These are phyloP conservation scores for Fratercula arctica DNA, from an alignment of 2,797 vertebrate species.

Conservation along the genomic window DNA sequence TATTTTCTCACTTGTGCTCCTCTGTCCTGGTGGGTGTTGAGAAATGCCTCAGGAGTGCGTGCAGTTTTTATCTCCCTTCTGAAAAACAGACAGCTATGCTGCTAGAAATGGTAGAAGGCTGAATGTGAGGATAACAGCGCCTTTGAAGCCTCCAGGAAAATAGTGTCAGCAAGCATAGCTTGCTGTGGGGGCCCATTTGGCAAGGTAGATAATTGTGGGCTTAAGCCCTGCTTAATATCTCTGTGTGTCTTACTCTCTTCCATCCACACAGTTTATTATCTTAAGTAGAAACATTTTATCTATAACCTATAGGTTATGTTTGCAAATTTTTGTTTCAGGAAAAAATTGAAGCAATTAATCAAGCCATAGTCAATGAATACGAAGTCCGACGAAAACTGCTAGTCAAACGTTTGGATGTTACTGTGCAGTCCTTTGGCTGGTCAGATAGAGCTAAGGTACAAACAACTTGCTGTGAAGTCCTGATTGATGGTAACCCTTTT, in stretches of 20 bases:
- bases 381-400: slow-evolving; percentile 95
- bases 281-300: not conserved
- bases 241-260: not conserved
- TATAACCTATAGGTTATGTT: not conserved
- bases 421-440: slow-evolving; percentile 98
- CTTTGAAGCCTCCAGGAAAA: not conserved
- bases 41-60: not conserved
- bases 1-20: not conserved
- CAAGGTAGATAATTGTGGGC: not conserved
- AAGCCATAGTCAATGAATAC: slow-evolving; percentile 94
- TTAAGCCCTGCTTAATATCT: not conserved
- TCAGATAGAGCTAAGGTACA: slow-evolving; percentile 95
- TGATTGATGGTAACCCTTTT: not conserved
- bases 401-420: slow-evolving; percentile 96
- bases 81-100: not conserved
- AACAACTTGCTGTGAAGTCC: not conserved
- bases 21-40: not conserved
- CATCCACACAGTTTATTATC: not conserved
- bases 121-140: not conserved
- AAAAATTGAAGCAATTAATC: slow-evolving; percentile 96
- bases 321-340: slow-evolving; percentile 81
- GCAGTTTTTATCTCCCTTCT: not conserved
- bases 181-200: not conserved
- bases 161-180: not conserved
- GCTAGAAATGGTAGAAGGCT: not conserved